Evolutionary conservation across 2,113 vertebrate genomes (phyloP).

Genomic region (Odontesthes bonariensis): DNA sequence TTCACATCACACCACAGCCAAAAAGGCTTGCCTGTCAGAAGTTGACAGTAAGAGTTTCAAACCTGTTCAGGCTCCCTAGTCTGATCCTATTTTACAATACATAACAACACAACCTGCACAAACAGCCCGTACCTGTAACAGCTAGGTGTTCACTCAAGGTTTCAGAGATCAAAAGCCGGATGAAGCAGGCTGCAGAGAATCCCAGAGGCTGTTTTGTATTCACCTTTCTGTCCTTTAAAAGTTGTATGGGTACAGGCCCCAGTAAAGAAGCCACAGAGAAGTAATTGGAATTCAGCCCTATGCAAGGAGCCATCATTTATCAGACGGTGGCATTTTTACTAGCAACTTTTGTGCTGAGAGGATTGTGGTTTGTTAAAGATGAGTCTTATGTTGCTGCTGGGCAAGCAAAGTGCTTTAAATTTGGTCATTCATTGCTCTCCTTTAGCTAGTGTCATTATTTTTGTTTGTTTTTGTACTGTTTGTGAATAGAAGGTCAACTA

Average conservation of each 20-base stretch:
- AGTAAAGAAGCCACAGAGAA: conserved; percentile 36
- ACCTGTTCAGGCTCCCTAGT: conserved; percentile 14
- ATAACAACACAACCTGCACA: conserved; percentile 33
- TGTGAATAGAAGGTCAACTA: no score
- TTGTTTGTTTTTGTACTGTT: neutral
- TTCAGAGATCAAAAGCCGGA: conserved; percentile 56
- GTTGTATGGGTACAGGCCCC: neutral
- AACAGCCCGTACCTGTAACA: neutral
- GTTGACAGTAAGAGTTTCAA: conserved; percentile 45
- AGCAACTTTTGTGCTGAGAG: conserved; percentile 23
- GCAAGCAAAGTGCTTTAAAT: neutral
- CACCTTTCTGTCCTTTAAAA: conserved; percentile 63
- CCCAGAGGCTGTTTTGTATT: conserved; percentile 55
- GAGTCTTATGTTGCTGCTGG: conserved; percentile 37
- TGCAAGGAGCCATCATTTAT: conserved; percentile 40
- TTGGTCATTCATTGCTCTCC: conserved; percentile 2
- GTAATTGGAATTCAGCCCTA: conserved; percentile 56
- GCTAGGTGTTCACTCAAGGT: conserved; percentile 12
- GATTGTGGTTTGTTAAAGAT: conserved; percentile 48
- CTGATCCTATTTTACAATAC: conserved; percentile 46
- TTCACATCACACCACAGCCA: conserved; percentile 18
- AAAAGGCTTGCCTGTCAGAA: conserved; percentile 28
- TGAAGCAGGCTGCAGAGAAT: conserved; percentile 23
- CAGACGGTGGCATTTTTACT: conserved; percentile 41
- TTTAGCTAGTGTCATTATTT: conserved; percentile 14